These are phyloP conservation scores for Knipowitschia caucasica DNA, from an alignment of 2,797 vertebrate species.

Conservation along the genomic window DNA sequence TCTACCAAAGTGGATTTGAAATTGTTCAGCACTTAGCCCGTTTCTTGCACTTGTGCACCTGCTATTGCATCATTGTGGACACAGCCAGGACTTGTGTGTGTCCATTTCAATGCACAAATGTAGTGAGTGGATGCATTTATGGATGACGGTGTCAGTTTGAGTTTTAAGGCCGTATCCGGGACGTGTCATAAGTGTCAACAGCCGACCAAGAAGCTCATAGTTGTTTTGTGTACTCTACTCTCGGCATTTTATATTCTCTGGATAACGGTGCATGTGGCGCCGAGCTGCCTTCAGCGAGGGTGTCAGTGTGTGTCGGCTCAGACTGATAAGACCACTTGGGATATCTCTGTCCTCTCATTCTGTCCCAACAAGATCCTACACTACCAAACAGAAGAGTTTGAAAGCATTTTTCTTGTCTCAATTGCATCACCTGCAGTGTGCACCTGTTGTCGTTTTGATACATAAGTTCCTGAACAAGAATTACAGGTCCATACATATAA, in stretches of 20 bases:
- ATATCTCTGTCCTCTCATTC: constrained; percentile 38
- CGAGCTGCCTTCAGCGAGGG: constrained; percentile 14
- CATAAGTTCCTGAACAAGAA: constrained; percentile 2
- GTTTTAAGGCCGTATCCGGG: constrained; percentile 19
- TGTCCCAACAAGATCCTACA: constrained; percentile 38
- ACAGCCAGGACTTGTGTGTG: constrained; percentile 4
- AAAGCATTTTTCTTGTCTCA: constrained; percentile 34
- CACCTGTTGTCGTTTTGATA: constrained; percentile 22
- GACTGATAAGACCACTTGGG: constrained; percentile 48
- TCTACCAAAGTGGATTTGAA: constrained; percentile 20
- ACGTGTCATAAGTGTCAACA: constrained; percentile 40
- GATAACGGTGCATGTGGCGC: constrained; percentile 22
- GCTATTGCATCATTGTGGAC: constrained; percentile 44
- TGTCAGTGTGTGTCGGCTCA: constrained; percentile 33
- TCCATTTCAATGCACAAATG: constrained; percentile 17
- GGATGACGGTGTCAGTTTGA: not conserved
- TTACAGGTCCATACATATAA: too few relatives aligned
- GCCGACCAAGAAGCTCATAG: constrained; percentile 24
- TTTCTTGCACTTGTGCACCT: constrained; percentile 44
- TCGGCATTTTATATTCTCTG: constrained; percentile 39
- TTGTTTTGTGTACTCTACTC: constrained; percentile 28
- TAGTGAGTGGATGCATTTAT: constrained; percentile 22
- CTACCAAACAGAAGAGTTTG: constrained; percentile 39
- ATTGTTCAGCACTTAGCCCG: constrained; percentile 16
- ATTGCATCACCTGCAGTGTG: constrained; percentile 38